These are phyloP conservation scores for Ptychoptera albimana DNA, from an alignment of 2,888 invertebrate genomes.

Conservation along the genomic window DNA sequence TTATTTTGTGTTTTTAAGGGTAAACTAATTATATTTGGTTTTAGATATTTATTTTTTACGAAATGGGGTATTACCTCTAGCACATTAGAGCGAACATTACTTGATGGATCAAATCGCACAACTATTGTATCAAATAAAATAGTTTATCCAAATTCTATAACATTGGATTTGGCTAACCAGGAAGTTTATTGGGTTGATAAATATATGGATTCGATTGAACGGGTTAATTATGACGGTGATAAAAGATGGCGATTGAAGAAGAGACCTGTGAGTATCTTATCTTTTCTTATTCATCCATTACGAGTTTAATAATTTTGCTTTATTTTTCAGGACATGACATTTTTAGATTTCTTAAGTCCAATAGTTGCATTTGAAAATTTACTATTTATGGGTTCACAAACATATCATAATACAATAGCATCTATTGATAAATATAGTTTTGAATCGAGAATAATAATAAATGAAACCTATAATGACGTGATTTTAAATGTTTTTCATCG, in stretches of 20 bases:
- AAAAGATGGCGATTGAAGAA: conserved; percentile 35
- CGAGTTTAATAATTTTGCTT: too few species aligned
- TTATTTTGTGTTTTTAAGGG: conserved; percentile 2
- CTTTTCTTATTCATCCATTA: background rate
- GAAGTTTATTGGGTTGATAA: conserved; percentile 69
- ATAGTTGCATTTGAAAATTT: conserved; percentile 57
- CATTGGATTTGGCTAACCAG: conserved; percentile 53
- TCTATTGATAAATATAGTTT: conserved; percentile 41
- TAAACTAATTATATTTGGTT: conserved; percentile 4
- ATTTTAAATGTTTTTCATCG: conserved; percentile 59
- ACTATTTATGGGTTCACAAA: conserved; percentile 58
- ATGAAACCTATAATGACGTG: conserved; percentile 22
- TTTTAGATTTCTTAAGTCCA: conserved; percentile 35
- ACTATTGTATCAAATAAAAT: conserved; percentile 49
- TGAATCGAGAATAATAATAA: conserved; percentile 31
- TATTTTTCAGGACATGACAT: too few species aligned
- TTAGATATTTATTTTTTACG: conserved; percentile 56
- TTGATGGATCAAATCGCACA: conserved; percentile 46
- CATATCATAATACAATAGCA: conserved; percentile 44
- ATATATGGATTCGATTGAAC: conserved; percentile 62
- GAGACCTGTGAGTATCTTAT: conserved; percentile 18
- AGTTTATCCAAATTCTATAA: conserved; percentile 59
- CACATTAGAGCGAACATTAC: conserved; percentile 44
- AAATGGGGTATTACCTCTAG: conserved; percentile 67
- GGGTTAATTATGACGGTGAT: conserved; percentile 58